Conservation (phyloP, 2,113 vertebrate genomes). For the Psilopsiagon aymara region DNA sequence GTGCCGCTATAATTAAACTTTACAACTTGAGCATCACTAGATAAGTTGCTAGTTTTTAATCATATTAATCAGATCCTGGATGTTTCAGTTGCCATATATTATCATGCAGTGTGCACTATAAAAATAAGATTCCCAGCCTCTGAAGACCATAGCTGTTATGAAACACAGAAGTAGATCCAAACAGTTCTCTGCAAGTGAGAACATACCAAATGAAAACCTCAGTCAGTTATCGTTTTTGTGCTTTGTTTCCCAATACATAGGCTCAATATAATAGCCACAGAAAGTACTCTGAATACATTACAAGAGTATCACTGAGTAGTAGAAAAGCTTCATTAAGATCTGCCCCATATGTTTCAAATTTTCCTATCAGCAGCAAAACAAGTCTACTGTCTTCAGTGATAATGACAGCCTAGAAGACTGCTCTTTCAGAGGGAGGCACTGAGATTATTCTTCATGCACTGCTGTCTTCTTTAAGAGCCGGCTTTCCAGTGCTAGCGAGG, state of each 20-base stretch:
- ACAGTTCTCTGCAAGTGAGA: not conserved
- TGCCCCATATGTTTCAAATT: not conserved
- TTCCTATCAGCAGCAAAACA: conserved; percentile 28
- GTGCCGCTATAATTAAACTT: conserved; percentile 65
- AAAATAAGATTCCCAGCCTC: conserved; percentile 34
- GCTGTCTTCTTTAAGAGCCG: conserved; percentile 33
- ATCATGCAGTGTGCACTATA: conserved; percentile 3
- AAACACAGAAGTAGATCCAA: conserved; percentile 50
- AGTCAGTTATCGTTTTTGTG: not conserved
- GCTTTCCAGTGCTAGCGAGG: not conserved
- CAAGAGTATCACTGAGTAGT: not conserved
- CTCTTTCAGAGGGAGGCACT: conserved; percentile 51
- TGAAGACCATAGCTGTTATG: conserved; percentile 46
- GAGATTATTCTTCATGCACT: conserved; percentile 21
- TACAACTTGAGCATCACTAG: conserved; percentile 50
- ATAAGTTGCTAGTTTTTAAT: conserved; percentile 69
- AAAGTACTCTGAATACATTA: not conserved
- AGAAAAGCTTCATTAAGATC: conserved; percentile 41
- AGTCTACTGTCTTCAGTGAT: conserved; percentile 36
- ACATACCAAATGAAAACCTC: conserved; percentile 39
- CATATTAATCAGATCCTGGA: conserved; percentile 59
- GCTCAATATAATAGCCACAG: not conserved
- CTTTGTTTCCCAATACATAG: not conserved
- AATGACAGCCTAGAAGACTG: conserved; percentile 44
- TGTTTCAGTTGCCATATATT: conserved; percentile 58